Evolutionary conservation across 2,113 vertebrate species (phyloP), one percentile per base, ranked within the genome.

Genomic region (Sitta europaea): DNA sequence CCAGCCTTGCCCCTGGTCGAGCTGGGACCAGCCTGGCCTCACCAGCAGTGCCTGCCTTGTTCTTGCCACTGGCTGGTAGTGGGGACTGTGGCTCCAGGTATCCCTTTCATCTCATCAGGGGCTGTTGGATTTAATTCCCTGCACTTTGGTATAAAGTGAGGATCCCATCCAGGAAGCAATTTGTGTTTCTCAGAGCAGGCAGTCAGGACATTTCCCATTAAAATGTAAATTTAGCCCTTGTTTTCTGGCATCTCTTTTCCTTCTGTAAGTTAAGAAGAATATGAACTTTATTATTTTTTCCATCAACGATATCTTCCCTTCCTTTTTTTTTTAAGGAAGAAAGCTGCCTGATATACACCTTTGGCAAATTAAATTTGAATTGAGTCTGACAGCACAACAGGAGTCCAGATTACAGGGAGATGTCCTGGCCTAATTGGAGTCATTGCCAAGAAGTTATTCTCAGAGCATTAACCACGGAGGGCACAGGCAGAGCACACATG

Each of bases 361-460:
- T 70, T 62, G 22, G 72, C 96, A 96, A 96, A 97, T 97, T 95
- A 90, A 95, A 96, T 92, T 70, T 93, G 93, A 95, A 96, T 93
- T 54, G 93, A 88, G 48, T 72, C 90, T 96, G 94, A 92, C 94
- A 93, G 96, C 96, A 82, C 93, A 85, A 96, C 93, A 92, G 96
- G 92, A 93, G 94, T 86, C 54, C 71, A 65, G 93, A 95, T 94
- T 90, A 90, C 93, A 90, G 29, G 71, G 92, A 94, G 85, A 82
- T 76, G 63, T 47, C 78, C 95, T 25, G 22, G 33, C 59, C 85
- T 96, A 97, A 96, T 93, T 95, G 92, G 90, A 94, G 77, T 35
- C 67, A n/a, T 88, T 91, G 92, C 90, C 15, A 66, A 29, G 78
- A 62, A 91, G 88, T 67, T 82, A 28, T 57, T 75, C 7, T 50